Evolutionary conservation across 2,888 invertebrate genomes (phyloP), one percentile per base, ranked within the genome.

Genomic region (Nasonia oneida): DNA sequence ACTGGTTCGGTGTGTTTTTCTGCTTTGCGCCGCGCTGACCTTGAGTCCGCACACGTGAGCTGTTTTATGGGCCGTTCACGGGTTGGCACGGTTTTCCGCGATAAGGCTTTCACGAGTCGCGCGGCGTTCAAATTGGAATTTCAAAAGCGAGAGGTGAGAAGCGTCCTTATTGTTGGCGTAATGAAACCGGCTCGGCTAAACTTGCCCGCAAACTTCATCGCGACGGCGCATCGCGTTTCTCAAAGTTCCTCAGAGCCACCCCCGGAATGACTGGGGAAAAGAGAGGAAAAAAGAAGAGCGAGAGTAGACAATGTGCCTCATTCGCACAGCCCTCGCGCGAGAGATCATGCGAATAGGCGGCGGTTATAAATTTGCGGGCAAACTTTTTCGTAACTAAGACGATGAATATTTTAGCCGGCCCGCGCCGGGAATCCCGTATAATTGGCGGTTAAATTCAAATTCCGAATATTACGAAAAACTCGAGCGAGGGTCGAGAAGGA

Each of bases 381-480:
- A 91, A 91, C 89, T 91, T 91, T 91, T 90, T 89, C 89, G 90
- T 88, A 90, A 90, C 89, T 88, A 90, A 91, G 90, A 90, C 91
- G 90, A 91, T 91, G 91, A 91, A 91, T 91, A 91, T 91, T 91
- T 91, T 91, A 91, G 89, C 89, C 73, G n/a, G 67, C n/a, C 67
- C 89, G 88, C 79, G 85, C 85, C 85, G 87, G 85, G 83, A 86
- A 88, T 88, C 87, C 87, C 74, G 87, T 84, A 89, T 90, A 90
- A 90, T 90, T 90, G 90, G 92, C 91, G 92, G 92, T 93, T 91
- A 91, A 92, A 92, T 92, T 91, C 90, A 91, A 92, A 92, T 92
- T 92, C 57, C 88, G 90, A 89, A 91, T 91, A 90, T 91, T 90
- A 90, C 90, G 90, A 90, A 90, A 91, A 92, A 85, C 75, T 87